Base-by-base conservation (phyloP, 2,888 invertebrate genomes). In the Lasius fuliginosus region DNA sequence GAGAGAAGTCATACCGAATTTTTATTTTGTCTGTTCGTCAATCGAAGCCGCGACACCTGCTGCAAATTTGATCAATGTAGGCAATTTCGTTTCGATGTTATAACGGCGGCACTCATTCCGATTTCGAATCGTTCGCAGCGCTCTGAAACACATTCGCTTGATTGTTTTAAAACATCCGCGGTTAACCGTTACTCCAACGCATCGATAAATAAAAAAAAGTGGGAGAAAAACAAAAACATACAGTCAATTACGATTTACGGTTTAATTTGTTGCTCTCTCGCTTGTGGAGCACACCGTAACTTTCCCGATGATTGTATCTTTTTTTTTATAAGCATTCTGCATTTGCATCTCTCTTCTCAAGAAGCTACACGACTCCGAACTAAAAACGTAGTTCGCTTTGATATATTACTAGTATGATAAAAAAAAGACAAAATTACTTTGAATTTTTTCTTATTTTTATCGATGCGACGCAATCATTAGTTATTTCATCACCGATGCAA, bases 111-210 rank as follows among this genome's bases (percentile, higher is more conserved):
- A 46, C 79, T 81, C 79, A 74, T 74, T 81, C 74, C 74, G 74
- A 81, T 81, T 69, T 81, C 60, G 79, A 74, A 81, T 74, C 79
- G 74, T 74, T 81, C 79, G 74, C 74, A 73, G 74, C 46, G 23
- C 74, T 74, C 79, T 46, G 79, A 81, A 71, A 81, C 79, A 74
- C 79, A 74, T 81, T 73, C 74, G 79, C 79, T 81, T 81, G 79
- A 81, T 81, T 81, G 79, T 81, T 81, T 81, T 73, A 73, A 81
- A 81, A 81, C 79, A 81, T 81, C 74, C 79, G 79, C 58, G 79
- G 79, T 81, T 81, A 81, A 81, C 79, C 79, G 74, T 74, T 81
- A 74, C 75, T 60, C 74, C 33, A 11, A 23, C 40, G 79, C 79
- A 60, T 81, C 60, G 74, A 81, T 73, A 73, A 69, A 77, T 69